Evolutionary conservation across 2,797 vertebrate species (phyloP).

Genomic region (Sebastes elongatus): DNA sequence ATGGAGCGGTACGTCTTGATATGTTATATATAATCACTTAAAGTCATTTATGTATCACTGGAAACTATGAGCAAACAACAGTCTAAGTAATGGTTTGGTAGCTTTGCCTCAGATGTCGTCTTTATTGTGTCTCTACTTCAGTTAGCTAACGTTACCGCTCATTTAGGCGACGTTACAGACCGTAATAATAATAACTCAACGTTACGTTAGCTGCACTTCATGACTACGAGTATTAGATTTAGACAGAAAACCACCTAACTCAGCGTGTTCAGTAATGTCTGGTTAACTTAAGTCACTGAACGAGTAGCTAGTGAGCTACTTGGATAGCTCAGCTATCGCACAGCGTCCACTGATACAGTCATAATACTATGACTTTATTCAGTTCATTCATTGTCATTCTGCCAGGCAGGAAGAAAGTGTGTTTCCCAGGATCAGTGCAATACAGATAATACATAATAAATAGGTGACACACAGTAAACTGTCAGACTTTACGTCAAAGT

Average conservation of each 20-base stretch:
- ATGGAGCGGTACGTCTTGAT: conserved; percentile 76
- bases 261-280: accelerated
- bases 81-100: not conserved
- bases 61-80: too few relatives aligned
- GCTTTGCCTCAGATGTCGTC: not conserved
- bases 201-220: accelerated
- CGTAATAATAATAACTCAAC: not conserved
- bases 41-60: too few relatives aligned
- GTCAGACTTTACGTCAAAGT: not conserved
- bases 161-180: not conserved
- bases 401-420: too few relatives aligned
- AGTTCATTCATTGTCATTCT: too few relatives aligned
- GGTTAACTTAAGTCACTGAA: not conserved
- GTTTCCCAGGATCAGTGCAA: too few relatives aligned
- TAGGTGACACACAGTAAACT: not conserved
- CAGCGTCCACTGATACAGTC: too few relatives aligned
- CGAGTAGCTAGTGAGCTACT: not conserved
- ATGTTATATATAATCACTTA: accelerated
- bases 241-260: too few relatives aligned
- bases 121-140: not conserved
- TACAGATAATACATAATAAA: too few relatives aligned
- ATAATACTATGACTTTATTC: too few relatives aligned
- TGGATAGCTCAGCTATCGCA: not conserved
- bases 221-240: not conserved
- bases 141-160: not conserved